phyloP scores from a whole-genome alignment of 2,113 vertebrate species.

The Bubalus kerabau region DNA sequence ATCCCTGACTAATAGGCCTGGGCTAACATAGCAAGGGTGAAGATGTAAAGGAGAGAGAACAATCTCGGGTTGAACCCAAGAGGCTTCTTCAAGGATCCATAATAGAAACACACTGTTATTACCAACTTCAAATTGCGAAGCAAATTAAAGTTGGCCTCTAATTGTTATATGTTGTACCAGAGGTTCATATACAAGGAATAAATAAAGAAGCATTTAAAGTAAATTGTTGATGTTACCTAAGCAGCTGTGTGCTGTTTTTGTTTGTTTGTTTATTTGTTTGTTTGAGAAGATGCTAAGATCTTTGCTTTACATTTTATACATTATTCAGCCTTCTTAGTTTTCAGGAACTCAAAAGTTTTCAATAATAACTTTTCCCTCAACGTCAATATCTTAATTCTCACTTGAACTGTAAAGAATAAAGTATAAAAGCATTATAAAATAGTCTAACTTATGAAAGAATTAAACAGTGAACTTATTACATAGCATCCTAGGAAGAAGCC shows the following conservation, averaged over 20 bases:
- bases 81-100: background rate
- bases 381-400: background rate
- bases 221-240: background rate
- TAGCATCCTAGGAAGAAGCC: background rate
- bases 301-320: background rate
- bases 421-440: background rate
- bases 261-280: background rate
- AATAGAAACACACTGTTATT: background rate
- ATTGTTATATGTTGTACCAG: background rate
- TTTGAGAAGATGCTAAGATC: background rate
- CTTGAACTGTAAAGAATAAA: background rate
- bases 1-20: slow-evolving; percentile 76
- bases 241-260: background rate
- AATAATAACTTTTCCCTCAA: background rate
- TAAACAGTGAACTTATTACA: background rate
- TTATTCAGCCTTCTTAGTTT: background rate
- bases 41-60: background rate
- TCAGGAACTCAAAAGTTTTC: background rate
- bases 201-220: background rate
- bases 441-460: background rate
- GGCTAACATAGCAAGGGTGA: slow-evolving; percentile 63
- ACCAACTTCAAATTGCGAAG: slow-evolving; percentile 31
- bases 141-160: slow-evolving; percentile 26
- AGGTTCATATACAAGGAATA: background rate
- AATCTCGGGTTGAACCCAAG: background rate